Evolutionary conservation across 2,113 vertebrate genomes (phyloP).

Genomic region (Cyprinus carpio): DNA sequence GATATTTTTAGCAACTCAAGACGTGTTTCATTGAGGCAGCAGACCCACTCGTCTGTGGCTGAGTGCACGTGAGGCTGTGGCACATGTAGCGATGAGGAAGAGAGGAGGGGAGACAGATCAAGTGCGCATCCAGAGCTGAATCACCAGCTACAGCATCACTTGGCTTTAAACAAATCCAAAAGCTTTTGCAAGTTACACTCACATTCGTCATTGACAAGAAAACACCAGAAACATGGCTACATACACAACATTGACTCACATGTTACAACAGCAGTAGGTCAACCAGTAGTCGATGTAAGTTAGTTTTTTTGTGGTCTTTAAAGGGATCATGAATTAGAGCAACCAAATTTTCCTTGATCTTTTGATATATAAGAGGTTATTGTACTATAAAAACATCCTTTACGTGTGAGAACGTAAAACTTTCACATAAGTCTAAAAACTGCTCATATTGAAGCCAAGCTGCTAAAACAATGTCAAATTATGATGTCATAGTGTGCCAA

Average conservation of each 20-base stretch:
- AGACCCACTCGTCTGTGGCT: conserved; percentile 10
- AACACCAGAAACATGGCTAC: not conserved
- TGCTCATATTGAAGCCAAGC: too few relatives aligned
- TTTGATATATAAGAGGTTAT: too few relatives aligned
- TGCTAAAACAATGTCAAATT: too few relatives aligned
- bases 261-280: not conserved
- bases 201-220: conserved; percentile 5
- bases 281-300: not conserved
- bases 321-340: not conserved
- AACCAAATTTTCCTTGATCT: too few relatives aligned
- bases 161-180: conserved; percentile 1
- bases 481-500: too few relatives aligned
- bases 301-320: not conserved
- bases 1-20: conserved; percentile 51
- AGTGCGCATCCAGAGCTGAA: conserved; percentile 25
- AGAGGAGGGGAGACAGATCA: not conserved
- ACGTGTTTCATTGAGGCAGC: conserved; percentile 47
- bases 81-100: conserved; percentile 44
- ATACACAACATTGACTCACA: not conserved
- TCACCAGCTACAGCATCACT: conserved; percentile 18
- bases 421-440: too few relatives aligned
- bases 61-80: conserved; percentile 41
- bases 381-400: too few relatives aligned
- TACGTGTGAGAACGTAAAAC: too few relatives aligned
- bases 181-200: not conserved